These are phyloP conservation scores for Zaprionus lineosus DNA, from an alignment of 2,888 invertebrate genomes.

Conservation along the genomic window DNA sequence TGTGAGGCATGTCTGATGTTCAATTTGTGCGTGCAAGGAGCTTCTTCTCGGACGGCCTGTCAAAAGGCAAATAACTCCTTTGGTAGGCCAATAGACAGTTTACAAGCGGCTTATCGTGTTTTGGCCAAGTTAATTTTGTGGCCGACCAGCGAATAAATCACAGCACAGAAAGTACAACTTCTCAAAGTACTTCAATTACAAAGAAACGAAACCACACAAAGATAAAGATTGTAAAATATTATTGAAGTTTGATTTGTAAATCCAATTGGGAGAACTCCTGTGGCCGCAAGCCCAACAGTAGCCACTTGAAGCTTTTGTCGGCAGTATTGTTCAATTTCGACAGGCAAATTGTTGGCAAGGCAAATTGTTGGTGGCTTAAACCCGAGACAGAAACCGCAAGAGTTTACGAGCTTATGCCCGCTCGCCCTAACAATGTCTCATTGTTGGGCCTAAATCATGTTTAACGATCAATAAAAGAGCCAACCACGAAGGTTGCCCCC, in stretches of 20 bases:
- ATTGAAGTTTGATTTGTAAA: conserved; percentile 9
- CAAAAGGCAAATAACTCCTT: conserved; percentile 25
- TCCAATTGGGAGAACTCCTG: background rate
- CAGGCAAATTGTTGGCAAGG: conserved; percentile 42
- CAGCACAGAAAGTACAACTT: too few species aligned
- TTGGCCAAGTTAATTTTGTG: conserved; percentile 46
- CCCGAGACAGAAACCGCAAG: conserved; percentile 44
- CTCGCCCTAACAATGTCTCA: conserved; percentile 69
- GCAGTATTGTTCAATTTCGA: conserved; percentile 64
- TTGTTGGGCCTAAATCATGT: conserved; percentile 75
- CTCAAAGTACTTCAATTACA: too few species aligned
- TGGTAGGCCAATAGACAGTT: conserved; percentile 40
- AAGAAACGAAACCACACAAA: background rate
- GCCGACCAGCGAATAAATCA: conserved; percentile 8
- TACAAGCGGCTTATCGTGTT: conserved; percentile 55
- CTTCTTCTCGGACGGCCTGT: conserved; percentile 37
- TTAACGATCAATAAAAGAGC: conserved; percentile 74
- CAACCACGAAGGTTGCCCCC: conserved; percentile 26
- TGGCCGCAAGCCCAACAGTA: conserved; percentile 49
- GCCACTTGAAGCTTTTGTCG: conserved; percentile 45
- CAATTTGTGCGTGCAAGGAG: conserved; percentile 23
- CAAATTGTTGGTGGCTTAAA: conserved; percentile 37
- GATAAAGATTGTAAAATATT: background rate
- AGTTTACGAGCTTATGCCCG: conserved; percentile 42
- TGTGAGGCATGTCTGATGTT: background rate